phyloP scores from a whole-genome alignment of 1,140 invertebrate genomes.

The Mylabris phalerata region DNA sequence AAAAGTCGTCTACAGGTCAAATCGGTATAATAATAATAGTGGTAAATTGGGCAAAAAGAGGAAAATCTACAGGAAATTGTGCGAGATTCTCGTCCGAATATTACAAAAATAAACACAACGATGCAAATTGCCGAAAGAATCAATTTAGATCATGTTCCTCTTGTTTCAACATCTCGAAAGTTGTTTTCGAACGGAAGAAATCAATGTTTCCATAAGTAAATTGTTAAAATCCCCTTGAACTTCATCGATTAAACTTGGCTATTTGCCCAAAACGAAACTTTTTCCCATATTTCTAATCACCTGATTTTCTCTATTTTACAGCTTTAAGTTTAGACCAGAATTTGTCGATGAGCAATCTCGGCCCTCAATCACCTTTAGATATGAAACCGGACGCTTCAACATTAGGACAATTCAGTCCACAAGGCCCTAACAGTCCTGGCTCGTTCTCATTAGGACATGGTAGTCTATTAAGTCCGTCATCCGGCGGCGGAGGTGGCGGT shows the following conservation, averaged over 20 bases:
- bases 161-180: no score
- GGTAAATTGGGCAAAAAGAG: not conserved
- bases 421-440: conserved; percentile 56
- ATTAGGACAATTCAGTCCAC: conserved; percentile 57
- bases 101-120: no score
- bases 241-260: no score
- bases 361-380: conserved; percentile 74
- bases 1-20: conserved; percentile 35
- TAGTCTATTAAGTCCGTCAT: conserved; percentile 50
- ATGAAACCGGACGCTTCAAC: conserved; percentile 78
- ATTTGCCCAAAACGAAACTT: no score
- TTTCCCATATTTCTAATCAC: no score
- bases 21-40: conserved; percentile 16
- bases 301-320: conserved; percentile 40
- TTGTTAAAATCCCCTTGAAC: no score
- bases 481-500: conserved; percentile 40
- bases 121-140: no score
- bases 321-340: conserved; percentile 63
- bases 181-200: no score
- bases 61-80: no score
- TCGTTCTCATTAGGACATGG: conserved; percentile 39
- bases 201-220: no score
- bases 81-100: no score
- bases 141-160: no score
- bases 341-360: conserved; percentile 58